Evolutionary conservation across 2,888 invertebrate species (phyloP), one percentile per base, ranked within the genome.

Genomic region (Nemotelus pantherinus): DNA sequence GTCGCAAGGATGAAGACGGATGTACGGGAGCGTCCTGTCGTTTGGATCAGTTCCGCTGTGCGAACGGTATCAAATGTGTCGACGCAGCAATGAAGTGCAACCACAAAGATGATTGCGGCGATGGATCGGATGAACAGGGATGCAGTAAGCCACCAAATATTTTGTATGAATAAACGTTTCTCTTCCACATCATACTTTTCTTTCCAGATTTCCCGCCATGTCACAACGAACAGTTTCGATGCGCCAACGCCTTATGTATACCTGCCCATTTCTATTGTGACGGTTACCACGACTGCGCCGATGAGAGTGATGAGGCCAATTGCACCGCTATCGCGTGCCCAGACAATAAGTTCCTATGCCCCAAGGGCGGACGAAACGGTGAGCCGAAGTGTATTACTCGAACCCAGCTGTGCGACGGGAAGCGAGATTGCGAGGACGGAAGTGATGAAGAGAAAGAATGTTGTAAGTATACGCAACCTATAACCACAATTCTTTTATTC

Each of bases 201-300:
- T 77, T 10, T 25, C 39, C 87, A 95, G 96, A 92, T 88, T 97
- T 97, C 85, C 95, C 95, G 0, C 91, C 93, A 0, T 97, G 97
- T 86, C 94, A 94, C 85, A 92, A 92, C 82, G 94, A 94, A 2
- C 97, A 98, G 88, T 98, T 97, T 88, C 91, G 96, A 55, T 98
- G 98, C 88, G 92, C 93, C 81, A 97, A 97, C 88, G 94, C 95
- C 0, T 90, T 97, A 9, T 99, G 99, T 88, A 97, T 99, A 83
- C 98, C 97, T 0, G 90, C 91, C 71, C 91, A 92, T 70, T 95
- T 93, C 88, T 94, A 93, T 85, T 95, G 95, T 88, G 87, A 87
- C 80, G 95, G 95, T 45, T 94, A 94, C 88, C 90, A 92, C 80
- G 98, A 99, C 87, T 99, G 99, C 87, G 91, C 93, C 0, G 98